Conservation (phyloP, 1,140 invertebrate genomes). For the Dolichoris vasculosae region DNA sequence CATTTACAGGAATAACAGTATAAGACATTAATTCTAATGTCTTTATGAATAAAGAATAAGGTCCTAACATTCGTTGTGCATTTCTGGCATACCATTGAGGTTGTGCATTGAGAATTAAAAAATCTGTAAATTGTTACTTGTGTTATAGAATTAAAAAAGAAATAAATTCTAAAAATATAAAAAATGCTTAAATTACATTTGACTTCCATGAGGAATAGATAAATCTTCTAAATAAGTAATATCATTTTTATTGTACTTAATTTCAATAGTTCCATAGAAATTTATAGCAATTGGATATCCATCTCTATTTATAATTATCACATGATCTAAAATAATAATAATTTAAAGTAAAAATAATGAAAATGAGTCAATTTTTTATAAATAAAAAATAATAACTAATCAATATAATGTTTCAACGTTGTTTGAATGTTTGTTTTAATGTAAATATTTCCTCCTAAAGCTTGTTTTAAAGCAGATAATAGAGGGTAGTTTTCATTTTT, state of each 20-base stretch:
- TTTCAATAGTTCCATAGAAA: constrained; percentile 39
- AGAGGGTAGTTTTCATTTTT: constrained; percentile 64
- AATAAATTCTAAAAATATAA: constrained; percentile 5
- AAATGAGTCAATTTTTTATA: background rate
- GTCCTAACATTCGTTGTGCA: constrained; percentile 63
- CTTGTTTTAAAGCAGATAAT: constrained; percentile 65
- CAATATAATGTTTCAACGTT: constrained; percentile 72
- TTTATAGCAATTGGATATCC: constrained; percentile 73
- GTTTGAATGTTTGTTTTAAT: constrained; percentile 70
- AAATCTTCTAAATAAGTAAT: constrained; percentile 68
- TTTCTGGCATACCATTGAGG: constrained; percentile 68
- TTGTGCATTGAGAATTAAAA: constrained; percentile 65
- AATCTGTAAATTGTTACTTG: constrained; percentile 67
- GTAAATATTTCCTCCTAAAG: constrained; percentile 72
- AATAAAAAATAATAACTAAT: constrained; percentile 61
- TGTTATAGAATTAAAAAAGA: constrained; percentile 8
- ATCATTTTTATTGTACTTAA: constrained; percentile 47
- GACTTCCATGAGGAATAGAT: constrained; percentile 63
- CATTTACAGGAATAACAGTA: constrained; percentile 67
- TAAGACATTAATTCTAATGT: constrained; percentile 66
- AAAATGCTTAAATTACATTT: constrained; percentile 66
- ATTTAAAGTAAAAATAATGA: background rate
- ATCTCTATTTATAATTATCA: constrained; percentile 68
- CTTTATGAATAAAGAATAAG: constrained; percentile 62
- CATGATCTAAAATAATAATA: constrained; percentile 72